Percentiles rank a stretch among this genome's conserved stretches.
phyloP scores from a whole-genome alignment of 2,888 invertebrate genomes.

The Lepidochrysops patricia region DNA sequence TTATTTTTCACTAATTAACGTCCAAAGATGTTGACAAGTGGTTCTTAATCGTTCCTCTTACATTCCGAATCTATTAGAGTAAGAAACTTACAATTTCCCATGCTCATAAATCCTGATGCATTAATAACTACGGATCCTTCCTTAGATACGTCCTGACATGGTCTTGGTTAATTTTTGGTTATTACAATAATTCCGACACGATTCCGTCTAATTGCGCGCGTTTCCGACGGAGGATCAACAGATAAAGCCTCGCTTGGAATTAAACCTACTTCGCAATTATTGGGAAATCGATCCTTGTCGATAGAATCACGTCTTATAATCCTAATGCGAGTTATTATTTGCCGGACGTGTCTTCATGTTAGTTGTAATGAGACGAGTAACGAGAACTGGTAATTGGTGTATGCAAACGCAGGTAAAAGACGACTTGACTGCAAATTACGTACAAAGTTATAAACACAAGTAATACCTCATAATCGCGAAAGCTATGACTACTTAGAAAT shows the following conservation, averaged over 20 bases:
- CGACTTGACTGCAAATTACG: conserved; percentile 51
- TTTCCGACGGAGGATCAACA: conserved; percentile 57
- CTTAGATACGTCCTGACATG: too few species aligned
- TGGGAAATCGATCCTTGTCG: conserved; percentile 41
- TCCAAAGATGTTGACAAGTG: too few species aligned
- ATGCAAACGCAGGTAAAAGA: conserved; percentile 39
- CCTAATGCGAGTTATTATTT: conserved; percentile 48
- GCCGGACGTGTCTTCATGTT: conserved; percentile 48
- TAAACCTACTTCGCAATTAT: conserved; percentile 37
- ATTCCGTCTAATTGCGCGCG: conserved; percentile 68
- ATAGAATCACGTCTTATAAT: conserved; percentile 46
- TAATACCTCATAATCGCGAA: conserved; percentile 28
- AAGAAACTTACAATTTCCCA: too few species aligned
- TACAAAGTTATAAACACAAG: conserved; percentile 29
- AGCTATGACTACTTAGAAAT: not conserved
- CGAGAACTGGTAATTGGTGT: conserved; percentile 34
- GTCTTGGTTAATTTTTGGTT: too few species aligned
- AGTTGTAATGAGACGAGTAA: conserved; percentile 27
- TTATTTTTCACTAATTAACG: too few species aligned
- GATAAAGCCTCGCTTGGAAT: conserved; percentile 32
- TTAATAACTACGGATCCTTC: too few species aligned
- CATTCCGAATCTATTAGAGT: too few species aligned
- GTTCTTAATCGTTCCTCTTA: too few species aligned
- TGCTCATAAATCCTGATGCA: too few species aligned
- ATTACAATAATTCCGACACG: conserved; percentile 72